phyloP scores from a whole-genome alignment of 1,140 invertebrate species.

The Pseudomyrmex cubaensis region DNA sequence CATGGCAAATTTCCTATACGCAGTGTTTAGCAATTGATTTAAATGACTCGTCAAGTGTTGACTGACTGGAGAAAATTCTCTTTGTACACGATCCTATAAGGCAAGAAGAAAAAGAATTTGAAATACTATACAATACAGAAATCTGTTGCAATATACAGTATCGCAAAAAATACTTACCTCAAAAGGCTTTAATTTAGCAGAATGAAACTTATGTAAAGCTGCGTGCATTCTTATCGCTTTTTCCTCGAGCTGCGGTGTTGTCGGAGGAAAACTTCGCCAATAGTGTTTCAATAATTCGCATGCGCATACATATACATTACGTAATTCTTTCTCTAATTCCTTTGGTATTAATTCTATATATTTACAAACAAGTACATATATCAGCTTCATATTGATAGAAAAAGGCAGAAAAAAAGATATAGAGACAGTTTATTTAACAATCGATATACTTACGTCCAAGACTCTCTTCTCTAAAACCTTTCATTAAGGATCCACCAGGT shows the following conservation, averaged over 20 bases:
- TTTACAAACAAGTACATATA: not conserved
- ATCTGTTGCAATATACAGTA: too few relatives aligned
- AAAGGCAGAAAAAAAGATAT: not conserved
- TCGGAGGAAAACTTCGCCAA: slow-evolving; percentile 97
- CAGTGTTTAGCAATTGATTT: slow-evolving; percentile 93
- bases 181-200: slow-evolving; percentile 93
- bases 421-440: not conserved
- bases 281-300: slow-evolving; percentile 96
- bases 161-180: slow-evolving; percentile 86
- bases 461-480: slow-evolving; percentile 92
- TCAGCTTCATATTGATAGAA: slow-evolving; percentile 2
- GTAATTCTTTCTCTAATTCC: slow-evolving; percentile 93
- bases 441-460: slow-evolving; percentile 89
- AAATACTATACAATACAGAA: not conserved
- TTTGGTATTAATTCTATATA: slow-evolving; percentile 90
- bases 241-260: slow-evolving; percentile 91
- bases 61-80: slow-evolving; percentile 91
- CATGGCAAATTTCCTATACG: slow-evolving; percentile 92
- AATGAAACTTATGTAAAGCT: slow-evolving; percentile 94
- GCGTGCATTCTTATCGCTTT: slow-evolving; percentile 95
- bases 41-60: slow-evolving; percentile 94
- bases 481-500: slow-evolving; percentile 96
- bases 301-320: slow-evolving; percentile 92
- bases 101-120: not conserved
- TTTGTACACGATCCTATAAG: slow-evolving; percentile 90